These are phyloP conservation scores for Ictidomys tridecemlineatus DNA, from an alignment of 2,113 vertebrate species.

Conservation along the genomic window DNA sequence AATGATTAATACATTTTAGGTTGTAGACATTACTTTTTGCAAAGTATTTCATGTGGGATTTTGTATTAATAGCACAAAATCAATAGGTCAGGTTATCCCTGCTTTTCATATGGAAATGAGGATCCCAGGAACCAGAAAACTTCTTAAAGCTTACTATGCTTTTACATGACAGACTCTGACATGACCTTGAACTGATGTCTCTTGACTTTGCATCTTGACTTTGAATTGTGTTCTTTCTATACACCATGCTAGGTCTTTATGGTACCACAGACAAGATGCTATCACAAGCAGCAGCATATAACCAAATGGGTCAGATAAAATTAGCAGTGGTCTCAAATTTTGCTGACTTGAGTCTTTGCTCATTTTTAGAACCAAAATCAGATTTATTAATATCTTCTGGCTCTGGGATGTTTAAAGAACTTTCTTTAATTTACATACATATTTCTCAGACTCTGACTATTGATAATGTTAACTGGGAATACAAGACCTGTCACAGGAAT, in stretches of 20 bases:
- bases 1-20: background rate
- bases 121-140: background rate
- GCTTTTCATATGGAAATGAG: constrained; percentile 27
- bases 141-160: background rate
- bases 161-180: background rate
- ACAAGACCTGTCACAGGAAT: constrained; percentile 9
- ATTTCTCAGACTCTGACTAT: constrained; percentile 47
- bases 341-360: constrained; percentile 71
- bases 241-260: background rate
- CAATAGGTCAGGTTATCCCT: background rate
- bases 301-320: constrained; percentile 78
- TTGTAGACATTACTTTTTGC: background rate
- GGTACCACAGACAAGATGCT: background rate
- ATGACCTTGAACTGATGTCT: constrained; percentile 43
- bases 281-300: constrained; percentile 11
- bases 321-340: constrained; percentile 80
- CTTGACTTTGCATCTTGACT: constrained; percentile 44
- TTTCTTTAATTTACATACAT: constrained; percentile 59
- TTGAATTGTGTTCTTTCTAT: background rate
- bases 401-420: constrained; percentile 59
- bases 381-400: constrained; percentile 73
- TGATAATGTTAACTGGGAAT: constrained; percentile 7
- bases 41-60: constrained; percentile 7
- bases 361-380: constrained; percentile 75
- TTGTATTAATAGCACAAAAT: background rate